phyloP scores from a whole-genome alignment of 2,888 invertebrate genomes.

The Mesopsocus fuscifrons region DNA sequence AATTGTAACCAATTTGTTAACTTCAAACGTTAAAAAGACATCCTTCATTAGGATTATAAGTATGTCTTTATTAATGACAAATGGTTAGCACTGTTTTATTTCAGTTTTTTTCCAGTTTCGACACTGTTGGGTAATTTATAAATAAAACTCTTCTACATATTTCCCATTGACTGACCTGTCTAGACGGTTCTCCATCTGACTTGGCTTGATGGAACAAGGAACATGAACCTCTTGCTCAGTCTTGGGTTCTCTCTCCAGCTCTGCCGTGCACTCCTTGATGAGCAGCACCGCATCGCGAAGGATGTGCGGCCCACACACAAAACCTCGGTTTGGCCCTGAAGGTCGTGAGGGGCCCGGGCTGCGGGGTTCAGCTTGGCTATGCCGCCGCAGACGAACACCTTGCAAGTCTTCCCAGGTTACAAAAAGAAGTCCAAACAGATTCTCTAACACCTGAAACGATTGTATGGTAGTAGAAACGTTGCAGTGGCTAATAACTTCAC shows the following conservation, averaged over 20 bases:
- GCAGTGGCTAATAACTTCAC: too few relatives aligned
- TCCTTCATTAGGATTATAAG: slow-evolving; percentile 16
- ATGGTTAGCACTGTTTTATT: slow-evolving; percentile 17
- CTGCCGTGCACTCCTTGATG: slow-evolving; percentile 33
- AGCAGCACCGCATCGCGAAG: slow-evolving; percentile 36
- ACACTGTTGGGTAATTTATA: too few relatives aligned
- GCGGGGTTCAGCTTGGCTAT: background rate
- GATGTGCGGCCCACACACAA: slow-evolving; percentile 37
- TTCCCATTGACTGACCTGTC: slow-evolving; percentile 11
- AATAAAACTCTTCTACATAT: slow-evolving; percentile 12
- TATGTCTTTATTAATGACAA: slow-evolving; percentile 21
- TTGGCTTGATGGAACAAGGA: slow-evolving; percentile 10
- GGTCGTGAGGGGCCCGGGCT: background rate
- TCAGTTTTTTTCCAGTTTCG: slow-evolving; percentile 16
- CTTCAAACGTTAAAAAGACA: slow-evolving; percentile 12
- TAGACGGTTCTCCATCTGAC: slow-evolving; percentile 11
- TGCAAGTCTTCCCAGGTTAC: slow-evolving; percentile 35
- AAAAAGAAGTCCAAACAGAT: slow-evolving; percentile 52
- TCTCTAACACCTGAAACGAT: slow-evolving; percentile 45
- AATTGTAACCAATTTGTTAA: slow-evolving; percentile 11
- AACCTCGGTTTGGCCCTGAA: slow-evolving; percentile 23
- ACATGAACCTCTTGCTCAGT: slow-evolving; percentile 20
- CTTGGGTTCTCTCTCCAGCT: slow-evolving; percentile 20
- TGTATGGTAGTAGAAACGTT: background rate
- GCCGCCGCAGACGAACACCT: background rate